Conservation (phyloP, 2,797 vertebrate genomes). For the Masticophis lateralis region DNA sequence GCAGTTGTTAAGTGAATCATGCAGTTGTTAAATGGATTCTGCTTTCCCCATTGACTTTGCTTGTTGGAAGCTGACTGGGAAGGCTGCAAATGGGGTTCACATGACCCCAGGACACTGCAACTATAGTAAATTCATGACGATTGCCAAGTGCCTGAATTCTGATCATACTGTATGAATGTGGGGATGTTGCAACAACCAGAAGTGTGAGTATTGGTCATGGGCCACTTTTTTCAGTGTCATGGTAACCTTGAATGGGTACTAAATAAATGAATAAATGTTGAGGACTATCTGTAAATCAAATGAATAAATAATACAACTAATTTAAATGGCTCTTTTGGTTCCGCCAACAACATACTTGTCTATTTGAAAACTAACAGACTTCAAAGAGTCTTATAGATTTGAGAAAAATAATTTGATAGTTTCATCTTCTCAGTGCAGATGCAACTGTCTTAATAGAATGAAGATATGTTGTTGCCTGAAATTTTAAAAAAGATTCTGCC, state of each 20-base stretch:
- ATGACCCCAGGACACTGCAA: not conserved
- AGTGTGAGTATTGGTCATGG: not conserved
- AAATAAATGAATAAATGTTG: not conserved
- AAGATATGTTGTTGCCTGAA: not conserved
- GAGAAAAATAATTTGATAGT: not conserved
- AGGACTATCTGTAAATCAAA: not conserved
- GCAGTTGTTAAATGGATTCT: not conserved
- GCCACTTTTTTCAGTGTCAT: not conserved
- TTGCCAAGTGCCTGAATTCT: not conserved
- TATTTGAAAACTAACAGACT: not conserved
- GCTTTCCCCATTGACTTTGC: not conserved
- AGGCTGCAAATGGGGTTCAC: not conserved
- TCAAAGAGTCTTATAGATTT: not conserved
- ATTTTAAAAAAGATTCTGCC: not conserved
- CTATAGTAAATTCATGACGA: not conserved
- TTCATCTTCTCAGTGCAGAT: not conserved
- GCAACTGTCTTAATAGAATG: not conserved
- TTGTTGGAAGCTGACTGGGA: not conserved
- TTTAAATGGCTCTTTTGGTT: not conserved
- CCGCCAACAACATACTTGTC: not conserved
- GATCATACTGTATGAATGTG: not conserved
- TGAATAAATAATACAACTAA: not conserved
- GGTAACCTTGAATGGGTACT: not conserved
- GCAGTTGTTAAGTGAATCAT: not conserved
- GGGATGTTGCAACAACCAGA: not conserved